Evolutionary conservation across 2,888 invertebrate genomes (phyloP), one percentile per base, ranked within the genome.

Genomic region (Caradrina clavipalpis): DNA sequence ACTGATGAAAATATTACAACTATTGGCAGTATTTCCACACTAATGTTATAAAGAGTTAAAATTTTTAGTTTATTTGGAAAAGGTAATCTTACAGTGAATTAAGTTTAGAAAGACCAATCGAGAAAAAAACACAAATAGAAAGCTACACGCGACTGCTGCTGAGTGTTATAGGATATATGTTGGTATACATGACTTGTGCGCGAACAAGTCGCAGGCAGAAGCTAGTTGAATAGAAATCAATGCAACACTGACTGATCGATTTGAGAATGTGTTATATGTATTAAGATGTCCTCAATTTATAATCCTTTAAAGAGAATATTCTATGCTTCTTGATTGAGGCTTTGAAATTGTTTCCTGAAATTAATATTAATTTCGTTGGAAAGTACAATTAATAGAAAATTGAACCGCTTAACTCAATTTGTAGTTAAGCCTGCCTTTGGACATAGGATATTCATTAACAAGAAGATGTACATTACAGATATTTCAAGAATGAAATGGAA

Each of bases 331-430:
- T 73, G 66, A 73, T 73, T 73, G 21, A 39, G 55, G 6, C 21
- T 47, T 31, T 11, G 55, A 39, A 47, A 60, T 45, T 65, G 19
- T 47, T 51, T 65, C 45, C 47, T 66, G 39, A 67, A n/a, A 51
- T 60, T 45, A 56, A 19, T 74, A 66, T 73, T 73, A n/a, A 62
- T 31, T 21, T 51, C 42, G 19, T 49, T 58, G 58, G 22, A 66
- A 54, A 57, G 35, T 17, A 42, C 21, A 47, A 26, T n/a, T n/a
- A n/a, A 56, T 51, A 31, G 56, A 47, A 57, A 54, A 56, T 51
- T 63, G 19, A 22, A n/a, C n/a, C n/a, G n/a, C n/a, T n/a, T n/a
- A n/a, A n/a, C n/a, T n/a, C n/a, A n/a, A 8, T 0, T n/a, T 31
- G 8, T 15, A 26, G 42, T 13, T 19, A 19, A 53, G 6, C 17